These are phyloP conservation scores for rat (Rattus norvegicus) DNA, from an alignment of 2,113 vertebrate genomes.

Conservation along the genomic window DNA sequence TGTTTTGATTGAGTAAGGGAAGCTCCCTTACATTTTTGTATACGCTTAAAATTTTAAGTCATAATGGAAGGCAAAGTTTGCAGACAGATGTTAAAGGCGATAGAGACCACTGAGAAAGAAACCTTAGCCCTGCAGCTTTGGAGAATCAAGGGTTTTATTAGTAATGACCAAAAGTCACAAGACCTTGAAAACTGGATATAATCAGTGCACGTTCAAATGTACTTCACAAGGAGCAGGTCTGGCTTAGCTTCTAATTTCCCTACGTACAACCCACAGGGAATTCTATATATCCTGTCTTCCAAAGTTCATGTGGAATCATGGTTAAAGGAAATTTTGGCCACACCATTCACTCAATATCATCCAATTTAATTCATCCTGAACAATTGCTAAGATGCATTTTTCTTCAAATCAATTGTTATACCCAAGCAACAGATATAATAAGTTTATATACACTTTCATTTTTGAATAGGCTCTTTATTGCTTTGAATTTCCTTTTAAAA, in stretches of 20 bases:
- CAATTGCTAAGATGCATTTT: slow-evolving; percentile 52
- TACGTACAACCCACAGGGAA: not conserved
- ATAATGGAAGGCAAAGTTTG: not conserved
- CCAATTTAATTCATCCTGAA: slow-evolving; percentile 74
- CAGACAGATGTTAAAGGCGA: not conserved
- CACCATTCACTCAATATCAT: slow-evolving; percentile 49
- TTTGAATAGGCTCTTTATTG: not conserved
- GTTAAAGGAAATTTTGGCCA: slow-evolving; percentile 48
- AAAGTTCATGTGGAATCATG: not conserved
- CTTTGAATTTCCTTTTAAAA: not conserved
- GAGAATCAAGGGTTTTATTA: not conserved
- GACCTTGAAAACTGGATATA: not conserved
- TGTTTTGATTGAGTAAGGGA: not conserved
- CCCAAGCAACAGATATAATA: not conserved
- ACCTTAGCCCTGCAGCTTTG: not conserved
- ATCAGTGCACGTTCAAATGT: not conserved
- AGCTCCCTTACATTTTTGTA: not conserved
- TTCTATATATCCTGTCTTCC: slow-evolving; percentile 25
- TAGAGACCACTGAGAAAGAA: not conserved
- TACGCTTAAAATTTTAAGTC: not conserved
- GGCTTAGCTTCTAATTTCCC: not conserved
- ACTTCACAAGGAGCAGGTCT: not conserved
- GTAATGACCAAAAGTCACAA: not conserved
- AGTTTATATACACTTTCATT: not conserved
- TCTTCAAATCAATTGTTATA: not conserved